These are phyloP conservation scores for Gallinago nigripennis DNA, from an alignment of 2,797 vertebrate species.

Conservation along the genomic window DNA sequence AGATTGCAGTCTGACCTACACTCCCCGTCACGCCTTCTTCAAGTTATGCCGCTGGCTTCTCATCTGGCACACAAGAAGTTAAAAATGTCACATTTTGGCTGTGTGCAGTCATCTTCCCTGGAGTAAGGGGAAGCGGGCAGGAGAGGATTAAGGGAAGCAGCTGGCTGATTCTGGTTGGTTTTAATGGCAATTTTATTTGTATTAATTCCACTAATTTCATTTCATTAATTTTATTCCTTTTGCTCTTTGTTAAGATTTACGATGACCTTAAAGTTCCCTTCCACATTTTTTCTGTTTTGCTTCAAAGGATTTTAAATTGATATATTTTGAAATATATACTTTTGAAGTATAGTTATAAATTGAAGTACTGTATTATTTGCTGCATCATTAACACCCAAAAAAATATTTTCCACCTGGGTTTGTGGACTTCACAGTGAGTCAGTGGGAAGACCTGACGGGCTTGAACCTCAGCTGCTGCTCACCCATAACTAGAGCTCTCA, in stretches of 20 bases:
- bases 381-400: neutral
- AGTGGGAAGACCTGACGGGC: neutral
- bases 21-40: neutral
- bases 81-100: neutral
- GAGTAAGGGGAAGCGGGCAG: neutral
- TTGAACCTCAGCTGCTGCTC: neutral
- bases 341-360: neutral
- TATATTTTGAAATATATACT: neutral
- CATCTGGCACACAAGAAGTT: fast-evolving
- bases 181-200: neutral
- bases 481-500: neutral
- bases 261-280: neutral
- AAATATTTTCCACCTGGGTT: neutral
- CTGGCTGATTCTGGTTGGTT: neutral
- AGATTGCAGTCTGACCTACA: neutral
- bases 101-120: neutral
- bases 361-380: neutral
- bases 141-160: neutral
- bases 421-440: neutral
- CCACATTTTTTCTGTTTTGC: neutral
- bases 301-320: neutral
- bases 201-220: neutral
- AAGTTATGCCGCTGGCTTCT: neutral
- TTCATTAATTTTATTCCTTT: neutral
- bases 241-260: neutral